Conservation (phyloP, 2,113 vertebrate genomes). For the Atherinomorus stipes region DNA sequence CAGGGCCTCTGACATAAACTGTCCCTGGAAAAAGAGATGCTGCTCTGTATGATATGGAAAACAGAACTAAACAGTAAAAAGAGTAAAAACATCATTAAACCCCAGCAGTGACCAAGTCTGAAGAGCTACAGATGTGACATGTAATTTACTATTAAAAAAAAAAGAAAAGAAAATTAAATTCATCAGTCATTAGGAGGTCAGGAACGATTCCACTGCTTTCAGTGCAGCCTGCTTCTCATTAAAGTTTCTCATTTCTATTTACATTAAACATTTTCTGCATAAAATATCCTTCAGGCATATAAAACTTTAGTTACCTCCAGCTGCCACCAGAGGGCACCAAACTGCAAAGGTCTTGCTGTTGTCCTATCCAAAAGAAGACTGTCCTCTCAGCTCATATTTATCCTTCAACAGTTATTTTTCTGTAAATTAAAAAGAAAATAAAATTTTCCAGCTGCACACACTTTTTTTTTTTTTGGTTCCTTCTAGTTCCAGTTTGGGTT, state of each 20-base stretch:
- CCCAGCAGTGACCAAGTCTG: background rate
- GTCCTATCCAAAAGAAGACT: background rate
- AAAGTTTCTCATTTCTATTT: constrained; percentile 12
- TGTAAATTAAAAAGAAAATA: background rate
- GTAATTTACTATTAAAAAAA: background rate
- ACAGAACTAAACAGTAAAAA: too few species aligned
- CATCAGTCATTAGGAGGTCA: background rate
- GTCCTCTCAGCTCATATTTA: background rate
- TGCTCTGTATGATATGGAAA: too few species aligned
- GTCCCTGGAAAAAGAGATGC: too few species aligned
- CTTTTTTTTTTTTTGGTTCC: background rate
- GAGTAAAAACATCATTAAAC: too few species aligned
- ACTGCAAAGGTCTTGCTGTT: background rate
- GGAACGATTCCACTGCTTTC: background rate
- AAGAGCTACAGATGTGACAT: constrained; percentile 19
- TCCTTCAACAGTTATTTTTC: background rate
- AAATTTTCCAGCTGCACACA: background rate
- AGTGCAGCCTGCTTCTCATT: background rate
- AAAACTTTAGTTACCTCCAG: constrained; percentile 6
- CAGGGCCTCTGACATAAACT: too few species aligned
- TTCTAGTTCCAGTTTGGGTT: background rate
- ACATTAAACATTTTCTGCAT: constrained; percentile 12
- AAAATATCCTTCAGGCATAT: constrained; percentile 5
- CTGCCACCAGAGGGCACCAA: constrained; percentile 3
- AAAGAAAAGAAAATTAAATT: background rate